Base-by-base conservation (phyloP, 2,797 vertebrate species). In the Parambassis ranga region DNA sequence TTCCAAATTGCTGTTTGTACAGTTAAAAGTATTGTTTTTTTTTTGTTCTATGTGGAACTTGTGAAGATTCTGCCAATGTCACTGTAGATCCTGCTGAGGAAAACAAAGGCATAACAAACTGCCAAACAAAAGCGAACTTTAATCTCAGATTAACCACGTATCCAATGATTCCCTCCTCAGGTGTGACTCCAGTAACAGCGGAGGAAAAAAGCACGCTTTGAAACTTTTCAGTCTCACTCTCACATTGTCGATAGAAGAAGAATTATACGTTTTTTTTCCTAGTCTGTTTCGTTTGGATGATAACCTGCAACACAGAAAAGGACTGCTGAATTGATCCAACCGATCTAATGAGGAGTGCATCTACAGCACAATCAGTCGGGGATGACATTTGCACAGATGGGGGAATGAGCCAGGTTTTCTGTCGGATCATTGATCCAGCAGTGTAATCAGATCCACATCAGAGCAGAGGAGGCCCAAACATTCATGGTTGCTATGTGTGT, bases 311-410 rank as follows among this genome's bases (percentile, higher is more conserved):
- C 47, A 53, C 43, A 61, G 49, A 70, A 65, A 61, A 58, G 27
- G 43, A 28, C 49, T 24, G 18, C 19, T 3, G 42, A 56, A 90
- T 88, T 7, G 83, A 88, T 87, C 57, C 20, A n/a, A 16, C 38
- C 56, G 48, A 35, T 86, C 67, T 85, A 74, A 86, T 75, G 61
- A 72, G 43, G 65, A 84, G 63, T 55, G 52, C 50, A 77, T 81
- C 72, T 79, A 52, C 52, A 53, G 61, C 56, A 49, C 65, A 33
- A 50, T 71, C 41, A 6, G 52, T 22, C 5, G 24, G 50, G 64
- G 39, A 42, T 77, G 84, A 69, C 81, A 80, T 87, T 84, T 83
- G 76, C 71, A 74, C 71, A 48, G 68, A 35, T 7, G 23, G 36
- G 36, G 33, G 52, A 70, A 74, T 38, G 75, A 82, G 67, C 52